Conservation (phyloP, 1,140 invertebrate genomes). For the Ceratina calcarata region DNA sequence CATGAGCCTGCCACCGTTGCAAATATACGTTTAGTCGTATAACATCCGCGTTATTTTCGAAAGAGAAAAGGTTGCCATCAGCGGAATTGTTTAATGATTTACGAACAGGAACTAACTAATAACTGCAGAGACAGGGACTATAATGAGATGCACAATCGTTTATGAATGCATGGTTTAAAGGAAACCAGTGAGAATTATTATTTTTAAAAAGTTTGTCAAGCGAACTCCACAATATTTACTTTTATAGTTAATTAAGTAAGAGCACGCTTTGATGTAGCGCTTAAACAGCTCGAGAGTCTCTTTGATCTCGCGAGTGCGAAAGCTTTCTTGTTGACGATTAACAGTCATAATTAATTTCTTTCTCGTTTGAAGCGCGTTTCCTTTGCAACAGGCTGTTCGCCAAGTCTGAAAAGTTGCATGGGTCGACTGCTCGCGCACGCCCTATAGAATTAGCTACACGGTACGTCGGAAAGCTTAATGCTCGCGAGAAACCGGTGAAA, state of each 20-base stretch:
- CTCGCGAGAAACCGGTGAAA: background rate
- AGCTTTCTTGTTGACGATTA: slow-evolving; percentile 5
- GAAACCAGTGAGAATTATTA: too few relatives aligned
- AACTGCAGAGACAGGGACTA: too few relatives aligned
- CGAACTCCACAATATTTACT: too few relatives aligned
- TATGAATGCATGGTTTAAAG: too few relatives aligned
- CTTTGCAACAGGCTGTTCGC: background rate
- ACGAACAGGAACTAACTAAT: too few relatives aligned
- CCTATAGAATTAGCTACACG: slow-evolving; percentile 2
- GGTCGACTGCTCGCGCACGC: background rate
- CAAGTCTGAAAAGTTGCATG: background rate
- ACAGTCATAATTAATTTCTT: slow-evolving; percentile 19
- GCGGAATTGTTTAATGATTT: too few relatives aligned
- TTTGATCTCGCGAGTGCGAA: background rate
- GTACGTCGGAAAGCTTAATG: background rate
- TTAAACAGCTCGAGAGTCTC: background rate
- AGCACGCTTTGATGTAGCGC: background rate
- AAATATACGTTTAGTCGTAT: too few relatives aligned
- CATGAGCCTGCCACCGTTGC: background rate
- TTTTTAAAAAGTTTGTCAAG: too few relatives aligned
- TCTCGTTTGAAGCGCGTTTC: background rate
- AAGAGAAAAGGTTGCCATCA: too few relatives aligned
- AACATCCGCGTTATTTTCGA: too few relatives aligned
- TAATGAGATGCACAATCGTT: too few relatives aligned
- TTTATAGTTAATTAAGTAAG: too few relatives aligned